These are phyloP conservation scores for Parotia lawesii DNA, from an alignment of 2,113 vertebrate species.

Conservation along the genomic window DNA sequence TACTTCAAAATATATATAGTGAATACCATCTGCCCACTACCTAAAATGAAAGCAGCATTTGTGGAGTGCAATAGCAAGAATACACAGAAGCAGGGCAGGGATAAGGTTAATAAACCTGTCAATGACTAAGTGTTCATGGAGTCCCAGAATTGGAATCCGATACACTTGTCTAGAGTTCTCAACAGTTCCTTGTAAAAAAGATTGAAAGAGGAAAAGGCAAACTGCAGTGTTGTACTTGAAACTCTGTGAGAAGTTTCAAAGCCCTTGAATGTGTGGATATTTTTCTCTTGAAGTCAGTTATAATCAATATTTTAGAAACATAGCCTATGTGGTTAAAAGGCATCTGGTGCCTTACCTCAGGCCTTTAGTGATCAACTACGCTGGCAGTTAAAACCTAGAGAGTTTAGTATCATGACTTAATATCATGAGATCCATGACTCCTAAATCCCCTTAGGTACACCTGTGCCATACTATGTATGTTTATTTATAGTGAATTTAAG, in stretches of 20 bases:
- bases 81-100: background rate
- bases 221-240: background rate
- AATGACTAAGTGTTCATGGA: background rate
- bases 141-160: background rate
- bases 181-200: background rate
- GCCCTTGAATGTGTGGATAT: background rate
- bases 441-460: background rate
- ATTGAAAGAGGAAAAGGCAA: background rate
- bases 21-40: background rate
- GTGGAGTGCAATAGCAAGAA: background rate
- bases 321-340: background rate
- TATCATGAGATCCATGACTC: background rate
- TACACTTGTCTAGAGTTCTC: background rate
- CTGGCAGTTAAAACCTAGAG: background rate
- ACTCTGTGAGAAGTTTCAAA: background rate
- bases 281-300: background rate
- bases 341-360: background rate
- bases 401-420: background rate
- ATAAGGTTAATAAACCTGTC: constrained; percentile 18
- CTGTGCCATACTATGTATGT: background rate
- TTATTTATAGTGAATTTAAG: background rate
- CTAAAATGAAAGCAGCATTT: background rate
- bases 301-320: background rate
- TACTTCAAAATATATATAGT: background rate
- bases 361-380: background rate